phyloP scores from a whole-genome alignment of 2,888 invertebrate species.

The Cerastoderma edule region DNA sequence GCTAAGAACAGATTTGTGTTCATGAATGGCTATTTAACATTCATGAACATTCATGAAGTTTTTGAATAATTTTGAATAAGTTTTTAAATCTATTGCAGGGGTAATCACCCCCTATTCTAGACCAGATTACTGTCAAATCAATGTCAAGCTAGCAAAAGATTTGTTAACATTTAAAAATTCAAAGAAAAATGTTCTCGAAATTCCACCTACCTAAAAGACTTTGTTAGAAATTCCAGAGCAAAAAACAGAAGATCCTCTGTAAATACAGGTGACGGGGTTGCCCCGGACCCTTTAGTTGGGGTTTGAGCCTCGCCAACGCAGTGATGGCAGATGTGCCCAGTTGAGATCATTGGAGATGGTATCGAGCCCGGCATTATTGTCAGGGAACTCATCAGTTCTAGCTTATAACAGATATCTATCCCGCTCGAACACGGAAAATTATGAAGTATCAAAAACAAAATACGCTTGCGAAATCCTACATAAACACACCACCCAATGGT shows the following conservation, averaged over 20 bases:
- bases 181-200: too few species aligned
- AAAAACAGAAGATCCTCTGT: constrained; percentile 34
- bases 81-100: too few species aligned
- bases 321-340: constrained; percentile 40
- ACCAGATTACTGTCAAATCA: too few species aligned
- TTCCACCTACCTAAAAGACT: constrained; percentile 45
- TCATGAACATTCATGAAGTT: too few species aligned
- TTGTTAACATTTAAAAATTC: too few species aligned
- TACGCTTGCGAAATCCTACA: not conserved
- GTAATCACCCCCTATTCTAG: too few species aligned
- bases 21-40: too few species aligned
- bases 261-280: constrained; percentile 16
- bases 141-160: too few species aligned
- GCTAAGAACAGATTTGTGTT: too few species aligned
- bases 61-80: too few species aligned
- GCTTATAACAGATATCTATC: not conserved
- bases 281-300: constrained; percentile 22
- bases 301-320: constrained; percentile 30
- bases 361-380: constrained; percentile 49
- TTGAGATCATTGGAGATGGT: constrained; percentile 41
- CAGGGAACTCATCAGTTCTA: constrained; percentile 34
- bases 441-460: not conserved
- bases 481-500: too few species aligned
- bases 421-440: constrained; percentile 18
- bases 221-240: constrained; percentile 45